Evolutionary conservation across 2,797 vertebrate genomes (phyloP).

Genomic region (Paratrypauchen microcephalus): DNA sequence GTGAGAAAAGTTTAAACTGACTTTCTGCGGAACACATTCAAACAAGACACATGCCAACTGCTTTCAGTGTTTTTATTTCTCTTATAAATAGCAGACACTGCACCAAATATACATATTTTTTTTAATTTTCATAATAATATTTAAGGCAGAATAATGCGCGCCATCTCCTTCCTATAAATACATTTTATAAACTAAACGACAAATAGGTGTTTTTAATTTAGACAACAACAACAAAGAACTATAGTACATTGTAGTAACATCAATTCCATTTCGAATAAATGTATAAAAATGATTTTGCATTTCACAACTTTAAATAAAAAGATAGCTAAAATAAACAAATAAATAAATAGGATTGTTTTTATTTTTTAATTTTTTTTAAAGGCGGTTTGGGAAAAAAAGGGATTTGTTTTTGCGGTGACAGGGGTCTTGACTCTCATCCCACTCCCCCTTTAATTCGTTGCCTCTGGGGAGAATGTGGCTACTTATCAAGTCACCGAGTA

Average conservation of each 20-base stretch:
- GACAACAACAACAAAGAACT: background rate
- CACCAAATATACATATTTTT: too few relatives aligned
- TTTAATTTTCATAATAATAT: background rate
- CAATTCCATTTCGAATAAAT: background rate
- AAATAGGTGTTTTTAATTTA: background rate
- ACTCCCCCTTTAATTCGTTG: slow-evolving; percentile 75
- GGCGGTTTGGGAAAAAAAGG: slow-evolving; percentile 32
- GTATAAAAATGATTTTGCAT: background rate
- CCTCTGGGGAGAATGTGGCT: slow-evolving; percentile 78
- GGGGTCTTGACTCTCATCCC: slow-evolving; percentile 72
- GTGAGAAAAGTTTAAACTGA: slow-evolving; percentile 70
- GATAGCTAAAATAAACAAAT: background rate
- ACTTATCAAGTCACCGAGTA: slow-evolving; percentile 84
- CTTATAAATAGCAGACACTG: background rate
- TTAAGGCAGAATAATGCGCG: background rate
- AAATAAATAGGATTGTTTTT: background rate
- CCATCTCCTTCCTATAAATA: background rate
- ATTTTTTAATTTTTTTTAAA: too few relatives aligned
- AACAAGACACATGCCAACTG: background rate
- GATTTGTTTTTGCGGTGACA: slow-evolving; percentile 77
- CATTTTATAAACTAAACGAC: background rate
- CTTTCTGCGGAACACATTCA: background rate
- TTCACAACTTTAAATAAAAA: slow-evolving; percentile 10
- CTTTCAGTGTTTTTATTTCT: background rate
- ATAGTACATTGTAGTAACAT: background rate